Percentiles rank a stretch among this genome's conserved stretches.
Conservation (phyloP, 1,140 invertebrate species). For the Pogonomyrmex californicus region DNA sequence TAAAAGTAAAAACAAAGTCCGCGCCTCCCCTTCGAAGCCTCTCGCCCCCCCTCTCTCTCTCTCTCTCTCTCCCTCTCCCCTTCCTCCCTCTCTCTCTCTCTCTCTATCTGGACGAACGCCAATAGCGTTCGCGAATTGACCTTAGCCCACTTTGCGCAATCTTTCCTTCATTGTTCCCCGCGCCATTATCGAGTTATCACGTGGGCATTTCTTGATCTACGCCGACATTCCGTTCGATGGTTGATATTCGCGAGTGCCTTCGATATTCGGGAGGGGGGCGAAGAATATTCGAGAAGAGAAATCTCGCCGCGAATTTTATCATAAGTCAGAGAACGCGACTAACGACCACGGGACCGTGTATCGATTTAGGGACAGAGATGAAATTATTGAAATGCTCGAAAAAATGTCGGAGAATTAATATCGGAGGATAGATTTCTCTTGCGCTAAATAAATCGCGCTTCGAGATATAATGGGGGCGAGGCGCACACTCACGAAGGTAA, state of each 20-base stretch:
- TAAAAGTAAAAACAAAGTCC: slow-evolving; percentile 13
- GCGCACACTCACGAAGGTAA: slow-evolving; percentile 20
- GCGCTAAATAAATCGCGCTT: slow-evolving; percentile 4
- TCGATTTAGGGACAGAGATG: not conserved
- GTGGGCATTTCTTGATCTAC: slow-evolving; percentile 11
- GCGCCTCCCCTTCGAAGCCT: not conserved
- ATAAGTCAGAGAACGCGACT: not conserved
- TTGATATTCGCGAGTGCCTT: not conserved
- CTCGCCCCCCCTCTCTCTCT: not conserved
- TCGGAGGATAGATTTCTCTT: not conserved
- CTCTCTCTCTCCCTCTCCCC: not conserved
- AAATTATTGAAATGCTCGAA: not conserved
- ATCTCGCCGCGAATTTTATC: not conserved
- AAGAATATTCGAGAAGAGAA: not conserved
- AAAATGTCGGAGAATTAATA: not conserved
- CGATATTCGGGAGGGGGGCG: not conserved
- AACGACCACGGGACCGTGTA: not conserved
- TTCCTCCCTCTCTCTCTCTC: not conserved
- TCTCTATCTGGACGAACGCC: slow-evolving; percentile 71
- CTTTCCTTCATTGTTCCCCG: slow-evolving; percentile 59
- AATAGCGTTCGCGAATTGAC: slow-evolving; percentile 76
- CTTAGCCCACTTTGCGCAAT: slow-evolving; percentile 77
- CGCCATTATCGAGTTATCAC: slow-evolving; percentile 61
- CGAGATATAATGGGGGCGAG: not conserved
- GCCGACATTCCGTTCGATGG: not conserved